phyloP scores from a whole-genome alignment of 35 echinoderm and acorn worm species.

The Ophiothrix spiculata region DNA sequence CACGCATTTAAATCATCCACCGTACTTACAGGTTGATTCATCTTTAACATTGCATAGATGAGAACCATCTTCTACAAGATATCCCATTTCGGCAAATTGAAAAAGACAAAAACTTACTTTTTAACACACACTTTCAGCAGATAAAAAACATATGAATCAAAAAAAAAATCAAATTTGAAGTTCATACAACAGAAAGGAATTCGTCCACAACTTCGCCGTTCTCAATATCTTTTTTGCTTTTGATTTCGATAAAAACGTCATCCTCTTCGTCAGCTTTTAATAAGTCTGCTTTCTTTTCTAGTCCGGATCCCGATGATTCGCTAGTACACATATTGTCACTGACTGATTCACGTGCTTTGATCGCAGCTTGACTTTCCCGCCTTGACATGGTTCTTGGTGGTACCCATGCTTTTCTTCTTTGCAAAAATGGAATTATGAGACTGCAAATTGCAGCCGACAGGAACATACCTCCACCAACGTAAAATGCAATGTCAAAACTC shows the following conservation, averaged over 20 bases:
- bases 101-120: too few relatives aligned
- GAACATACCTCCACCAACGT: conserved; percentile 77
- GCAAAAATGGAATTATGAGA: conserved; percentile 58
- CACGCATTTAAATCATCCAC: too few relatives aligned
- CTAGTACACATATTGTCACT: conserved; percentile 6
- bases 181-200: conserved; percentile 52
- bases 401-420: conserved; percentile 64
- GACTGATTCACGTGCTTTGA: neutral
- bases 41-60: too few relatives aligned
- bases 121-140: neutral
- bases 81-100: too few relatives aligned
- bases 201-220: conserved; percentile 18
- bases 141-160: neutral
- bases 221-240: neutral
- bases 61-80: too few relatives aligned
- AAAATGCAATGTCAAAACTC: conserved; percentile 86
- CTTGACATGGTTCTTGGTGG: conserved; percentile 48
- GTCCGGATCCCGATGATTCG: neutral
- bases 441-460: conserved; percentile 39
- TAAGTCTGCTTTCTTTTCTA: neutral
- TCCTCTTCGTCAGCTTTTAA: neutral
- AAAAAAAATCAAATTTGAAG: too few relatives aligned
- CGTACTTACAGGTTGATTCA: too few relatives aligned
- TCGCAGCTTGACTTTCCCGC: neutral
- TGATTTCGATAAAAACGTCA: neutral